These are phyloP conservation scores for Gila orcuttii DNA, from an alignment of 2,113 vertebrate species.

Conservation along the genomic window DNA sequence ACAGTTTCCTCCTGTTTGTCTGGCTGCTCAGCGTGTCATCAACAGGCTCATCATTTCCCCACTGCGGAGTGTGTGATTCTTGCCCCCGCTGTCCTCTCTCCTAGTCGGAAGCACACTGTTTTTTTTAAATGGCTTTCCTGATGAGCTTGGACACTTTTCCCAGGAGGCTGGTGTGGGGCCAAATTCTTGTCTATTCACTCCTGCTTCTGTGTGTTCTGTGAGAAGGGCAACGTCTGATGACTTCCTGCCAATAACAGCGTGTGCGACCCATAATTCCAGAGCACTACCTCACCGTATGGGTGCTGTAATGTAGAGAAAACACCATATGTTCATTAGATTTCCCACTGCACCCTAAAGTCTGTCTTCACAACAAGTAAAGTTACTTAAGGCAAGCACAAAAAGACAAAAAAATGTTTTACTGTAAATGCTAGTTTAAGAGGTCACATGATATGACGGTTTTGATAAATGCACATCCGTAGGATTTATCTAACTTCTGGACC, in stretches of 20 bases:
- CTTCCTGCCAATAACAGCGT: slow-evolving; percentile 42
- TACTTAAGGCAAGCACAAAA: slow-evolving; percentile 29
- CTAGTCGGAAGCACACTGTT: slow-evolving; percentile 39
- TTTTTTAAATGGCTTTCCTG: slow-evolving; percentile 52
- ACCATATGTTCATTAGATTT: slow-evolving; percentile 56
- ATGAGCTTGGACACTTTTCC: slow-evolving; percentile 47
- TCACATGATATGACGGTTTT: neutral
- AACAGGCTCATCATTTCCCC: neutral
- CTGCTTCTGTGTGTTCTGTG: slow-evolving; percentile 10
- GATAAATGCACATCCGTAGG: neutral
- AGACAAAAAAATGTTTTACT: neutral
- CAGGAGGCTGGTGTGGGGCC: slow-evolving; percentile 28
- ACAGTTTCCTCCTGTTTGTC: slow-evolving; percentile 2
- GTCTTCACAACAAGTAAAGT: slow-evolving; percentile 48
- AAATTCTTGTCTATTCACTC: slow-evolving; percentile 30
- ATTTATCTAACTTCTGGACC: neutral
- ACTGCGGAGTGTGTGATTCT: slow-evolving; percentile 28
- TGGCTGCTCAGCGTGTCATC: slow-evolving; percentile 32
- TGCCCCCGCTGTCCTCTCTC: neutral
- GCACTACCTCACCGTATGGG: slow-evolving; percentile 41
- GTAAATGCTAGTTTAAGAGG: neutral
- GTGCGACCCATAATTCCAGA: slow-evolving; percentile 47
- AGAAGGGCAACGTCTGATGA: slow-evolving; percentile 25
- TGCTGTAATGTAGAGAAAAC: slow-evolving; percentile 47
- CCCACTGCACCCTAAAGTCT: slow-evolving; percentile 1